A percentile compares a stretch with the other conserved stretches of the same genome.
These are phyloP conservation scores for Dipodomys stephensi DNA, from an alignment of 2,113 vertebrate genomes.

Conservation along the genomic window DNA sequence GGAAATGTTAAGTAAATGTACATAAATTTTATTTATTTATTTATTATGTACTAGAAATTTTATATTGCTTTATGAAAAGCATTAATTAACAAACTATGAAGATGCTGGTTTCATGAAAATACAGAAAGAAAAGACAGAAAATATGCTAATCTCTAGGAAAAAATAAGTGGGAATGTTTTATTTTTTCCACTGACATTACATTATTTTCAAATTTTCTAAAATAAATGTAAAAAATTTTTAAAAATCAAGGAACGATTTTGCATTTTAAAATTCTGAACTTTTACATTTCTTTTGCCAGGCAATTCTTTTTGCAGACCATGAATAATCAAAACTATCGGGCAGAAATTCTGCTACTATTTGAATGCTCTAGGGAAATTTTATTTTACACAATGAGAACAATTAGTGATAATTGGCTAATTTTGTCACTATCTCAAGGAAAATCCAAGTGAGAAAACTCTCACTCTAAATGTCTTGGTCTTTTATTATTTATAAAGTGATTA, in stretches of 20 bases:
- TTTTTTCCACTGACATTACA: slow-evolving; percentile 1
- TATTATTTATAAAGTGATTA: slow-evolving; percentile 12
- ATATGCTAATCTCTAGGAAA: not conserved
- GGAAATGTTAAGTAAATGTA: not conserved
- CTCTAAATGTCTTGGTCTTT: not conserved
- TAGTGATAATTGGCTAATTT: not conserved
- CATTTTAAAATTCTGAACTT: slow-evolving; percentile 6
- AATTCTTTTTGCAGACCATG: not conserved
- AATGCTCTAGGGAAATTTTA: not conserved
- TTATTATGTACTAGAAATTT: not conserved
- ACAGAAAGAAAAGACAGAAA: not conserved
- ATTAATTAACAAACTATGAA: not conserved
- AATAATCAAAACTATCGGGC: slow-evolving; percentile 20
- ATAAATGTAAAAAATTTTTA: not conserved
- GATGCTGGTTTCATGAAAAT: not conserved
- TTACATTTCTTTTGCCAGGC: slow-evolving; percentile 4
- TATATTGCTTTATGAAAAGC: slow-evolving; percentile 3
- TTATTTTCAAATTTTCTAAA: slow-evolving; percentile 43
- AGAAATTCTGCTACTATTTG: not conserved
- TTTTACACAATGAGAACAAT: not conserved
- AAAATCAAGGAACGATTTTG: not conserved
- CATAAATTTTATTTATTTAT: not conserved
- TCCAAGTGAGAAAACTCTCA: not conserved
- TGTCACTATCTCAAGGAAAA: slow-evolving; percentile 7
- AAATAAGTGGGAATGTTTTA: not conserved